A percentile compares a stretch with the other conserved stretches of the same genome.
Conservation (phyloP, 2,113 vertebrate genomes). For the Hippolais icterina region DNA sequence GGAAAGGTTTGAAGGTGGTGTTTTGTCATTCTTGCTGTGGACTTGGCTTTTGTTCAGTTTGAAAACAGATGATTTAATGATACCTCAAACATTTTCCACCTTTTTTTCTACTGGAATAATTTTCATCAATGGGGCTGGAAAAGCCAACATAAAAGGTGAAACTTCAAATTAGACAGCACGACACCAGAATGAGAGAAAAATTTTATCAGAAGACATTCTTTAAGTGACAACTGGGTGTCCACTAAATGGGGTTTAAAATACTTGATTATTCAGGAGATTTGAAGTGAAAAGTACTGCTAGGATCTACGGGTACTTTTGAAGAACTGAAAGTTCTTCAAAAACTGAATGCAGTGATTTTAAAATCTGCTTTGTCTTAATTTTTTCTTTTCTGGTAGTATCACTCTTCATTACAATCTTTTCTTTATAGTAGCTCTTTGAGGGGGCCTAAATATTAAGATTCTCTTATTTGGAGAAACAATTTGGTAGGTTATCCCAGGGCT, state of each 20-base stretch:
- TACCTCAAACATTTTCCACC: conserved; percentile 89
- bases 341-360: background rate
- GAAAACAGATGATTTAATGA: conserved; percentile 68
- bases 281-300: background rate
- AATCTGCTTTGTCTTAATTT: background rate
- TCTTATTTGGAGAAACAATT: background rate
- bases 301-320: background rate
- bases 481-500: background rate
- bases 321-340: background rate
- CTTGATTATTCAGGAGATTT: background rate
- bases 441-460: background rate
- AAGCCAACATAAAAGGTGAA: conserved; percentile 85
- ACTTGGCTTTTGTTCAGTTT: conserved; percentile 35
- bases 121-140: conserved; percentile 82
- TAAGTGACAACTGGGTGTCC: background rate
- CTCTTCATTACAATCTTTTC: background rate
- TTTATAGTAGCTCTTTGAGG: background rate
- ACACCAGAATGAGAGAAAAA: background rate
- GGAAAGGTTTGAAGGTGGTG: conserved; percentile 65
- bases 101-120: conserved; percentile 84
- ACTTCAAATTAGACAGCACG: conserved; percentile 75
- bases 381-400: background rate
- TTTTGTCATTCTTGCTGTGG: background rate
- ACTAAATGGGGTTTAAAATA: background rate
- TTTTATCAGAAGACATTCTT: background rate